A percentile compares a stretch with the other conserved stretches of the same genome.
Evolutionary conservation across 2,888 invertebrate genomes (phyloP).

Genomic region (Torymus texanus): DNA sequence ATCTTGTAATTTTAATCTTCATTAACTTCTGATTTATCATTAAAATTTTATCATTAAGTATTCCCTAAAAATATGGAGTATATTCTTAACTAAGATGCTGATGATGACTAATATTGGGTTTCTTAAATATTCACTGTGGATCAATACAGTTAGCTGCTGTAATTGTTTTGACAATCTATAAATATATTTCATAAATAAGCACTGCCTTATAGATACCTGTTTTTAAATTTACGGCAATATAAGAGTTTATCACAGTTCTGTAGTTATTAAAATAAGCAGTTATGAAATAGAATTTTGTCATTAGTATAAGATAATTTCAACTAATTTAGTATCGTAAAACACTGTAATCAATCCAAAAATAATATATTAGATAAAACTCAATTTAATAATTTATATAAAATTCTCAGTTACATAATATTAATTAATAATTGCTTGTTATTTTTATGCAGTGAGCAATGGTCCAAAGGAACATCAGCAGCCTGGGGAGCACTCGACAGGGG

Average conservation of each 20-base stretch:
- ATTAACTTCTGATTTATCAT: no score
- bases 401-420: background rate
- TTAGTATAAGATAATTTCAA: background rate
- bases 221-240: no score
- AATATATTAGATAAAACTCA: no score
- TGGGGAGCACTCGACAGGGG: constrained; percentile 70
- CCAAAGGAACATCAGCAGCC: constrained; percentile 74
- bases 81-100: background rate
- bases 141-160: background rate
- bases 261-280: no score
- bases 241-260: no score
- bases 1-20: no score
- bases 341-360: no score
- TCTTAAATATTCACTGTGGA: background rate
- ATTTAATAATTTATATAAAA: no score
- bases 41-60: no score
- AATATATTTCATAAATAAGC: background rate
- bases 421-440: constrained; percentile 6
- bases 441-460: constrained; percentile 73
- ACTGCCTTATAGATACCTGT: no score
- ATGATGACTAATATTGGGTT: background rate
- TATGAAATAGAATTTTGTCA: background rate
- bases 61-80: no score
- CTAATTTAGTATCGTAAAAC: no score
- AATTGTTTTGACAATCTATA: background rate